Base-by-base conservation (phyloP, 1,140 invertebrate genomes). In the Hyles euphorbiae region DNA sequence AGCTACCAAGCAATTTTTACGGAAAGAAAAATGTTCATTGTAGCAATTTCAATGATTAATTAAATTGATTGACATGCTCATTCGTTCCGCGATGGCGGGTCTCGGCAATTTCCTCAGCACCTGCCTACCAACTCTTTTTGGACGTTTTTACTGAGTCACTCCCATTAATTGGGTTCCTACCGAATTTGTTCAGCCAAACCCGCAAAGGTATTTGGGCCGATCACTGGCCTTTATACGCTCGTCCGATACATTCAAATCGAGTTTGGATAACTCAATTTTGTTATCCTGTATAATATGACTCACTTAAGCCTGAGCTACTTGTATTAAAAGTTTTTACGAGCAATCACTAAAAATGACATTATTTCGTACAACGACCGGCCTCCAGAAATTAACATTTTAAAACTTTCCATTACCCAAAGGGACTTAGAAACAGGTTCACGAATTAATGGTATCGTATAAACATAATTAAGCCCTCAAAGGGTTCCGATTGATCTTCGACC, bases 401-500 rank as follows among this genome's bases (percentile, higher is more conserved):
- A 64, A 68, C 65, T 70, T 70, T 70, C 63, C 48, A 70, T 58
- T 12, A 34, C 54, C 36, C 36, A 40, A 40, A 40, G 36, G 5
- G 36, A 40, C 36, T 8, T 2, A 8, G 53, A 63, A 79, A 80
- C 76, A 82, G 73, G 76, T 79, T 70, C 62, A 75, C 59, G 64
- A 65, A 68, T 78, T 81, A 83, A 87, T 83, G 80, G 72, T 63
- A 76, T 62, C 69, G 63, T 68, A 83, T 80, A 82, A 84, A 84
- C 76, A 84, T 83, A 83, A 84, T 84, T 83, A 83, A 81, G 73
- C 75, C 80, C 75, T 80, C 72, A 80, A 83, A 83, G 72, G 70
- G 56, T 58, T 72, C 76, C 81, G 83, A 79, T 79, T 72, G 72
- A 75, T 79, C 72, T 75, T 61, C 62, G 57, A 56, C 57, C 68